A percentile compares a stretch with the other conserved stretches of the same genome.
Evolutionary conservation across 2,113 vertebrate genomes (phyloP).

Genomic region (Chlorodrepanis virens): DNA sequence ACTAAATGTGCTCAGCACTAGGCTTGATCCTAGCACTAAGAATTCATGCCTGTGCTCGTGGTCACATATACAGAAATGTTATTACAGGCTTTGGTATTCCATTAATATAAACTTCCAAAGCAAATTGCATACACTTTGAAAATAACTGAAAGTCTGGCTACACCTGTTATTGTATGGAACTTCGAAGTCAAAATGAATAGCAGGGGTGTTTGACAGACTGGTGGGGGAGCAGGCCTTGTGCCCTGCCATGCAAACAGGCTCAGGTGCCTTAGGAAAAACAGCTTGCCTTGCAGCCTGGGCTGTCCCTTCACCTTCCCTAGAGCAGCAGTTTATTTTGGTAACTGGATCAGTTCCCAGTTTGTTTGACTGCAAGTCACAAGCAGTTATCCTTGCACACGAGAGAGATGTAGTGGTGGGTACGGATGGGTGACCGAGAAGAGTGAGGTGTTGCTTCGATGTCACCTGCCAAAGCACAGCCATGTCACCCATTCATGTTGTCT

Average conservation of each 20-base stretch:
- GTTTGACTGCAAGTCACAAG: not conserved
- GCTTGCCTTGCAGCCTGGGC: not conserved
- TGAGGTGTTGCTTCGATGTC: not conserved
- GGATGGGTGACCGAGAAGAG: fast-evolving
- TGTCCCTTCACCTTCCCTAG: not conserved
- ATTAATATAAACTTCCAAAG: not conserved
- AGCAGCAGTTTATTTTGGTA: not conserved
- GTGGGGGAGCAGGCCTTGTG: not conserved
- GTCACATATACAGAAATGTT: not conserved
- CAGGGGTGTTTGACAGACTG: not conserved
- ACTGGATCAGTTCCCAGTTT: not conserved
- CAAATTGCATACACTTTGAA: not conserved
- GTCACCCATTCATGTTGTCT: not conserved
- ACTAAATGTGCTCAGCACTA: not conserved
- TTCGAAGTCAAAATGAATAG: not conserved
- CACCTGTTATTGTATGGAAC: not conserved
- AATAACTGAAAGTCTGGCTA: not conserved
- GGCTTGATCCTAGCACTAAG: not conserved
- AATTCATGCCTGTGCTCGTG: not conserved
- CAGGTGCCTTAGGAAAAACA: not conserved
- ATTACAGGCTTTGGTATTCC: not conserved
- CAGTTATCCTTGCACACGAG: fast-evolving
- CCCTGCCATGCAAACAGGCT: not conserved
- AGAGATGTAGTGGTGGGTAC: not conserved
- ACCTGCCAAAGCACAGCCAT: not conserved